Base-by-base conservation (phyloP, 2,113 vertebrate genomes). In the Periophthalmus modestus region DNA sequence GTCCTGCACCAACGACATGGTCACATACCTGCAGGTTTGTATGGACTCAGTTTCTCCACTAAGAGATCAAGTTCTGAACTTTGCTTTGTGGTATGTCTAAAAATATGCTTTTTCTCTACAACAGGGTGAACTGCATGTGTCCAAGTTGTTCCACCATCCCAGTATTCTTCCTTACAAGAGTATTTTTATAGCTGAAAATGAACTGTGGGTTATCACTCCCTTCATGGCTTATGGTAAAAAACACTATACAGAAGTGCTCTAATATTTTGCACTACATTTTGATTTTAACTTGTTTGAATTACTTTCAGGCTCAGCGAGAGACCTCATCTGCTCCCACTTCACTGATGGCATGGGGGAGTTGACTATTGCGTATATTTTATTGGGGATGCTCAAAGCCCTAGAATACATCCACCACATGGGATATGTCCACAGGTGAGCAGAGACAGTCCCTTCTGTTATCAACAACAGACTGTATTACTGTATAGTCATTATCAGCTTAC, bases 341-440 rank as follows among this genome's bases (percentile, higher is more conserved):
- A 93, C 93, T 18, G 97, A 99, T 66, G 98, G 98, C 13, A 96
- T 99, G 95, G 95, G 73, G 46, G 98, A 99, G 74, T 89, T 96
- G 92, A 95, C 96, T 1, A 99, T 99, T 48, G 96, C 97, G 0
- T 98, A 97, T 75, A 96, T 99, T 79, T 91, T 99, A 68, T 94
- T 96, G 68, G 98, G 97, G 0, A 94, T 96, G 70, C 86, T 99
- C 21, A 96, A 94, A 89, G 97, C 97, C 2, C 94, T 99, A 33
- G 96, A 98, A 82, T 99, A 99, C 87, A 96, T 99, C 89, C 98
- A 99, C 87, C 97, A 97, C 75, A 99, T 99, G 96, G 98, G 97
- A 87, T 99, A 98, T 1, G 97, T 99, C 33, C 98, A 99, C 78
- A 95, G 97, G 98, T 99, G 86, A 88, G 82, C n/a, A 19, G 19